Percentiles rank a stretch among this genome's conserved stretches.
These are phyloP conservation scores for Elanus axillaris DNA, from an alignment of 2,113 vertebrate species.

Conservation along the genomic window DNA sequence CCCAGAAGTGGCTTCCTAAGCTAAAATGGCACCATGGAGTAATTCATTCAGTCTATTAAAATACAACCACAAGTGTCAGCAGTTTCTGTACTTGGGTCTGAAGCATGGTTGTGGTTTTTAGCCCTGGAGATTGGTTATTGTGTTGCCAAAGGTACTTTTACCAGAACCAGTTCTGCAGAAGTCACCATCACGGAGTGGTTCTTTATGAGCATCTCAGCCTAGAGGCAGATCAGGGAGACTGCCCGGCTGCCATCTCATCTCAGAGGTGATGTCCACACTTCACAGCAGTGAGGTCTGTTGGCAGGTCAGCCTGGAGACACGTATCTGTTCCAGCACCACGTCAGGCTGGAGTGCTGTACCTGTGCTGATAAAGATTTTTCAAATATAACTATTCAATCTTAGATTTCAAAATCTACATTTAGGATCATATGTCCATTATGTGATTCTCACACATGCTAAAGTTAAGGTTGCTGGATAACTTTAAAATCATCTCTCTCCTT, in stretches of 20 bases:
- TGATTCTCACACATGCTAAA: not conserved
- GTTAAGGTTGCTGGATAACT: not conserved
- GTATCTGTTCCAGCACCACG: not conserved
- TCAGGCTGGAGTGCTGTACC: not conserved
- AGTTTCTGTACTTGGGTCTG: not conserved
- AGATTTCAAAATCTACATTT: not conserved
- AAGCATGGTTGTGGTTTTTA: not conserved
- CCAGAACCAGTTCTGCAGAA: not conserved
- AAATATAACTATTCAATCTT: not conserved
- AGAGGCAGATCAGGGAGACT: not conserved
- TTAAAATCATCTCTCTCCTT: not conserved
- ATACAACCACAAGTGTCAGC: not conserved
- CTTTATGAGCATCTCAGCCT: not conserved
- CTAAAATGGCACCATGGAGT: not conserved
- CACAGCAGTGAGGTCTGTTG: not conserved
- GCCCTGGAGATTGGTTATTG: not conserved
- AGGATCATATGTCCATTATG: not conserved
- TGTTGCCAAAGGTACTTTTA: not conserved
- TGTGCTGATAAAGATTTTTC: not conserved
- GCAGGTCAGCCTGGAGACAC: not conserved
- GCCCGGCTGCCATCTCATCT: not conserved
- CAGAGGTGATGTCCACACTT: not conserved
- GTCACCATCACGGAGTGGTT: not conserved
- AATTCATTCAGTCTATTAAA: not conserved
- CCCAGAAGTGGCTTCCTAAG: not conserved